Evolutionary conservation across 1,140 invertebrate species (phyloP), one percentile per base, ranked within the genome.

Genomic region (Papilio helenus): DNA sequence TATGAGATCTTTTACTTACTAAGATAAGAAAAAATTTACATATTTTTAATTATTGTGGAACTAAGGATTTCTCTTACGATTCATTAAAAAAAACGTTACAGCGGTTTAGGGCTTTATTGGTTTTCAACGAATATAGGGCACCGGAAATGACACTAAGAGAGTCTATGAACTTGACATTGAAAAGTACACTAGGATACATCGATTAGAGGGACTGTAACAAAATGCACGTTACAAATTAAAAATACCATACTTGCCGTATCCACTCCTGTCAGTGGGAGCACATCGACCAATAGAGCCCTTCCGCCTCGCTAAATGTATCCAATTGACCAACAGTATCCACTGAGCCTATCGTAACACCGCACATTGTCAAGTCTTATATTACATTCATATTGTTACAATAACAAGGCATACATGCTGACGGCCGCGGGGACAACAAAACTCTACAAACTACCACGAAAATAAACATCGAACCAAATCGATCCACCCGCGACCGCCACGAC

Each of bases 1-100:
- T 90, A 93, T 94, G 93, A 94, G 93, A 94, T 94, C 93, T 94
- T 94, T 93, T 92, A 93, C 89, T 94, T 93, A 93, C 92, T 94
- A 94, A 92, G 90, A 94, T 94, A 92, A 93, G 90, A 93, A 92
- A 88, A 91, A 94, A 91, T 91, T 93, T 93, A 94, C 92, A 93
- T 90, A 88, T 90, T 87, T 89, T 89, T 89, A 90, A 89, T 91
- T 87, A 88, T 89, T 93, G 90, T 93, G 92, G 87, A 93, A 94
- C 90, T 92, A 92, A 94, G 88, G 90, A 93, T 82, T 92, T 89
- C 85, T 90, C 86, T 92, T 92, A 94, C 86, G 89, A 91, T 92
- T 90, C 84, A 92, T 90, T 39, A 90, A 89, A 90, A 89, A 90
- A 89, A 89, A 90, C 80, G 85, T 85, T 46, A 46, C 81, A 84